A percentile compares a stretch with the other conserved stretches of the same genome.
Evolutionary conservation across 2,888 invertebrate genomes (phyloP).

Genomic region (Drosophila parthenogenetica): DNA sequence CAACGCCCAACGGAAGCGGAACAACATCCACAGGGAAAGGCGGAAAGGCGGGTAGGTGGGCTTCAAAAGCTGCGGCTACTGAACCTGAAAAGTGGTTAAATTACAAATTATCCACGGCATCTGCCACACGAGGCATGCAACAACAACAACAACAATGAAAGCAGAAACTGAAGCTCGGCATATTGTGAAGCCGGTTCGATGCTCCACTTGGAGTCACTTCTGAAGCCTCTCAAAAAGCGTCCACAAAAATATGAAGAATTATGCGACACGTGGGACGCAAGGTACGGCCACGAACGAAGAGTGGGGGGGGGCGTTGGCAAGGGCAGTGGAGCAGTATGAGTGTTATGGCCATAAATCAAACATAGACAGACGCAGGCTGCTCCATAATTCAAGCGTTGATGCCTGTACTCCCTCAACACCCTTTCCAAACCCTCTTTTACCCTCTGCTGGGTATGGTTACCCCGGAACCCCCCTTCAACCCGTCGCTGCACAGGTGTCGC

Average conservation of each 20-base stretch:
- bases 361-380: conserved; percentile 73
- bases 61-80: conserved; percentile 74
- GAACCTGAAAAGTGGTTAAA: conserved; percentile 85
- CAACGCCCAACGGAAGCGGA: conserved; percentile 70
- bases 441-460: no score
- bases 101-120: conserved; percentile 84
- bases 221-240: conserved; percentile 64
- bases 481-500: conserved; percentile 75
- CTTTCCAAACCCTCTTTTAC: conserved; percentile 17
- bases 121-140: conserved; percentile 58
- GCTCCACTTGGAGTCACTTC: conserved; percentile 42
- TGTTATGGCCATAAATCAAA: conserved; percentile 70
- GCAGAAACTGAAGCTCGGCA: conserved; percentile 30
- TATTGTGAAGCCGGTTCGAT: conserved; percentile 41
- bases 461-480: neutral
- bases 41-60: neutral
- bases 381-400: conserved; percentile 70
- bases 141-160: conserved; percentile 46
- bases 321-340: neutral
- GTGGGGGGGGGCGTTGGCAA: neutral
- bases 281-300: neutral
- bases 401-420: neutral
- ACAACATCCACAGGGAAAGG: conserved; percentile 35
- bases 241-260: conserved; percentile 73
- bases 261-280: conserved; percentile 74